Percentiles rank a stretch among this genome's conserved stretches.
Evolutionary conservation across 2,113 vertebrate genomes (phyloP).

Genomic region (Aptenodytes forsteri): DNA sequence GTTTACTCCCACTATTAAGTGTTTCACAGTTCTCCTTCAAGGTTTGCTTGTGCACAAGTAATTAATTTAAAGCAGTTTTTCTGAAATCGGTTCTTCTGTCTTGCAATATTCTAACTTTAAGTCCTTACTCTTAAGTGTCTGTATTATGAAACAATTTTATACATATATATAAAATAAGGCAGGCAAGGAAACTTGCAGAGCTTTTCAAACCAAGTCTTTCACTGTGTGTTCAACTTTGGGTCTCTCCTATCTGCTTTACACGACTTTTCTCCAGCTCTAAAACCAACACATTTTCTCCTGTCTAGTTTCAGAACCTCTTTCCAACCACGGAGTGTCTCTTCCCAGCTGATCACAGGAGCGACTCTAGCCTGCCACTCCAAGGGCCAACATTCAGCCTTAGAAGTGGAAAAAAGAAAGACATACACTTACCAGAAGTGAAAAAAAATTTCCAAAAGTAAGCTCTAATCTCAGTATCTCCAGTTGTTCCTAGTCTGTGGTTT

Average conservation of each 20-base stretch:
- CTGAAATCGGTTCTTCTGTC: neutral
- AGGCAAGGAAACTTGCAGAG: neutral
- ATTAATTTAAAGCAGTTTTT: neutral
- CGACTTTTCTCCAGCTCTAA: neutral
- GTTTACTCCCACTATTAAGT: neutral
- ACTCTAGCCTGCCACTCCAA: neutral
- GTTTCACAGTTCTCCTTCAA: neutral
- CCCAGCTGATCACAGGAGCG: neutral
- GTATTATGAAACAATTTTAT: neutral
- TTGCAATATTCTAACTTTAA: neutral
- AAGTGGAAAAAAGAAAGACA: neutral
- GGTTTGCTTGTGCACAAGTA: neutral
- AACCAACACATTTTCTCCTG: neutral
- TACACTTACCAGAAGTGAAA: neutral
- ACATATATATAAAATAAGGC: neutral
- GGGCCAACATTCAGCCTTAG: neutral
- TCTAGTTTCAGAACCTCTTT: neutral
- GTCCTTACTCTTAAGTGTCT: neutral
- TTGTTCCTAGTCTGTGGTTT: conserved; percentile 49
- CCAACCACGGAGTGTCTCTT: neutral
- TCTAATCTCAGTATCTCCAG: conserved; percentile 38
- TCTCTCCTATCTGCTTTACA: neutral
- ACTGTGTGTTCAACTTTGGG: neutral
- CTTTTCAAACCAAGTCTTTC: neutral
- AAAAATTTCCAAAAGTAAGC: neutral